These are phyloP conservation scores for Sphenopsis melanotis DNA, from an alignment of 2,797 vertebrate species.

Conservation along the genomic window DNA sequence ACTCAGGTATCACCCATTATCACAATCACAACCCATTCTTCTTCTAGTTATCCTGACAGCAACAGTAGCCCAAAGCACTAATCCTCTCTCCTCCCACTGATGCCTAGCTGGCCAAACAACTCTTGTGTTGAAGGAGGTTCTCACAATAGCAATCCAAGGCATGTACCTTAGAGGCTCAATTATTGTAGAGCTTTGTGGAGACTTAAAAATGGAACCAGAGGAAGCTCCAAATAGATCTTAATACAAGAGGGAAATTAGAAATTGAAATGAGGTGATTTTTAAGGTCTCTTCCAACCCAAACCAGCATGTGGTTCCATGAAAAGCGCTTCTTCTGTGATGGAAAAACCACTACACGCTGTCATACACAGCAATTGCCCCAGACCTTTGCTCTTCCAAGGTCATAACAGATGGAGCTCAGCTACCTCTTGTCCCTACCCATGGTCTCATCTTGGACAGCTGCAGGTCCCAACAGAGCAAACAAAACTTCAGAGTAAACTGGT, in stretches of 20 bases:
- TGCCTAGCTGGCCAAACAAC: neutral
- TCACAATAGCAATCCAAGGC: neutral
- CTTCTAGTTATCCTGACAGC: neutral
- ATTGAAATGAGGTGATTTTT: neutral
- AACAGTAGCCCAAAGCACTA: neutral
- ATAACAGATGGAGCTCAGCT: neutral
- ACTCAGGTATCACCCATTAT: neutral
- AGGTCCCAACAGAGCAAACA: neutral
- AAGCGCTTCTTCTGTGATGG: neutral
- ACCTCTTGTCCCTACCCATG: neutral
- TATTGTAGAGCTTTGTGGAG: neutral
- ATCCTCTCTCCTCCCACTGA: neutral
- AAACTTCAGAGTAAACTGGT: neutral
- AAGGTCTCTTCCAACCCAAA: neutral
- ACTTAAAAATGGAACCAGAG: neutral
- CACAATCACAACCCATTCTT: neutral
- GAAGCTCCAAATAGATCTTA: neutral
- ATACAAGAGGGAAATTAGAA: neutral
- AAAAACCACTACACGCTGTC: neutral
- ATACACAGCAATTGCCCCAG: rapidly evolving
- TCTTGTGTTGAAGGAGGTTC: neutral
- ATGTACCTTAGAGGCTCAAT: neutral
- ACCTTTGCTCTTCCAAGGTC: neutral
- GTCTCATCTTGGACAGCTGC: neutral
- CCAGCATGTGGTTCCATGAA: neutral